phyloP scores from a whole-genome alignment of 2,797 vertebrate genomes.

The Urosaurus nigricauda region DNA sequence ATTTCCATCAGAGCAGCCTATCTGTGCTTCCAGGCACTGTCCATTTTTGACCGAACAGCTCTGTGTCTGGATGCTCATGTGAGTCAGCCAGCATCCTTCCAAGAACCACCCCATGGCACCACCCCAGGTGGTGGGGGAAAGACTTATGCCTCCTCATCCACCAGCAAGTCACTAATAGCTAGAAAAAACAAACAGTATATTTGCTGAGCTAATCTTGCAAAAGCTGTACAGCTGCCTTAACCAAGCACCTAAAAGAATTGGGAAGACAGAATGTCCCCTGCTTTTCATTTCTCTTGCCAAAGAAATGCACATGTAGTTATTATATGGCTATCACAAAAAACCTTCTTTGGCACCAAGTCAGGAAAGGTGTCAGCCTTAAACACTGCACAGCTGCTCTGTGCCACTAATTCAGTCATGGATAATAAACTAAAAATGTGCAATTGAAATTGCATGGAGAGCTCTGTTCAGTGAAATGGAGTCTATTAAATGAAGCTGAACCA shows the following conservation, averaged over 20 bases:
- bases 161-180: not conserved
- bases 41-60: not conserved
- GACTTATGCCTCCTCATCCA: not conserved
- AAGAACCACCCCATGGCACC: not conserved
- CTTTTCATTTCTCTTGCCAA: not conserved
- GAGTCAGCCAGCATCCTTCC: not conserved
- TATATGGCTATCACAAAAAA: not conserved
- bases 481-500: not conserved
- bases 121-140: not conserved
- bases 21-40: not conserved
- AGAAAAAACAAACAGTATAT: not conserved
- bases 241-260: not conserved
- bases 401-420: constrained; percentile 15
- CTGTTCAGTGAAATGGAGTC: not conserved
- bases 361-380: constrained; percentile 12
- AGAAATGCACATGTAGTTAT: not conserved
- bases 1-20: not conserved
- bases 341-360: constrained; percentile 8
- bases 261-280: not conserved
- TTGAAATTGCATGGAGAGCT: not conserved
- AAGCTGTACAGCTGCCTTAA: not conserved
- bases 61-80: not conserved
- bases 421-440: not conserved
- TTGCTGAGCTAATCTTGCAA: not conserved
- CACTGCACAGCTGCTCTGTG: not conserved